phyloP scores from a whole-genome alignment of 2,113 vertebrate species.

The Crotalus viridis region DNA sequence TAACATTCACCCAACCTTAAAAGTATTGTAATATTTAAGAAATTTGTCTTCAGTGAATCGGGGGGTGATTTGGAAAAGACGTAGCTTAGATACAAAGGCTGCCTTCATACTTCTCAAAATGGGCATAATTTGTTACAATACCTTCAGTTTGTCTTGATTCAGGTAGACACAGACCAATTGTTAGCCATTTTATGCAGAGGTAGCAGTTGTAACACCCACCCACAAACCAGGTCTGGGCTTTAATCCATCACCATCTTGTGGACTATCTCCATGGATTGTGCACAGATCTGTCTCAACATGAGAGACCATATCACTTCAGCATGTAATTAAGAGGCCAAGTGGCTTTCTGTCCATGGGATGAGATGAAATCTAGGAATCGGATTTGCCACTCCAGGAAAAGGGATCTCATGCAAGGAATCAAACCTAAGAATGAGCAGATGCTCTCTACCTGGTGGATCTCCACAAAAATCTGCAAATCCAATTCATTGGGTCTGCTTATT shows the following conservation, averaged over 20 bases:
- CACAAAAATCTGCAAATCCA: not conserved
- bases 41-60: not conserved
- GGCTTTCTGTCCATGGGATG: not conserved
- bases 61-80: not conserved
- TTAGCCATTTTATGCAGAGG: not conserved
- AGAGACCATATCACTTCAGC: not conserved
- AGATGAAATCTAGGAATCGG: not conserved
- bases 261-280: not conserved
- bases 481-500: not conserved
- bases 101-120: too few relatives aligned
- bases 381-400: not conserved
- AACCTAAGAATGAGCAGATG: not conserved
- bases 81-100: not conserved
- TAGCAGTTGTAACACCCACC: not conserved
- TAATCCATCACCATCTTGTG: not conserved
- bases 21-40: not conserved
- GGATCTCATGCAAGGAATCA: not conserved
- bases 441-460: not conserved
- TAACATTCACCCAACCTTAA: not conserved
- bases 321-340: not conserved
- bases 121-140: not conserved
- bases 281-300: not conserved
- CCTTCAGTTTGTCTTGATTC: not conserved
- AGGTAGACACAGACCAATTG: not conserved
- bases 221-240: not conserved